phyloP scores from a whole-genome alignment of 2,797 vertebrate species.

The Neostethus bicornis region DNA sequence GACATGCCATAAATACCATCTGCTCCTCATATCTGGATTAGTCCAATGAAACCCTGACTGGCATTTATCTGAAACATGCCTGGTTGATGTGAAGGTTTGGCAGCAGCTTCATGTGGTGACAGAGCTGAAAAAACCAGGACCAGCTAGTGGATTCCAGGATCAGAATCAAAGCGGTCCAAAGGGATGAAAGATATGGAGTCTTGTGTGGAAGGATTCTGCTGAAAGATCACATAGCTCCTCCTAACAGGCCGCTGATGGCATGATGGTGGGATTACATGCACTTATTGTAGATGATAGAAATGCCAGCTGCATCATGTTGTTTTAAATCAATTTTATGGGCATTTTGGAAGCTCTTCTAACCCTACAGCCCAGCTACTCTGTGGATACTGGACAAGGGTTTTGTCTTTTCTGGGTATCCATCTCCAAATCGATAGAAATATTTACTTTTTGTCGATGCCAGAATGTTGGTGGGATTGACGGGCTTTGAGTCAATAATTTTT shows the following conservation, averaged over 20 bases:
- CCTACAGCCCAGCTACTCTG: too few relatives aligned
- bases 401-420: too few relatives aligned
- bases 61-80: slow-evolving; percentile 68
- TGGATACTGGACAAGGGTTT: too few relatives aligned
- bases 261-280: slow-evolving; percentile 10
- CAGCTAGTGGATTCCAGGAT: slow-evolving; percentile 62
- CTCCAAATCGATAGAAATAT: too few relatives aligned
- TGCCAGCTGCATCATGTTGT: too few relatives aligned
- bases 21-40: slow-evolving; percentile 59
- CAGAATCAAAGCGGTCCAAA: slow-evolving; percentile 53
- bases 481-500: too few relatives aligned
- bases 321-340: not conserved
- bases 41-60: slow-evolving; percentile 43
- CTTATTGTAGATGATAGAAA: not conserved
- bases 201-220: slow-evolving; percentile 45
- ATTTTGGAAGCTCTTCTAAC: too few relatives aligned
- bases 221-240: slow-evolving; percentile 61
- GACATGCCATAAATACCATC: slow-evolving; percentile 73
- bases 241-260: slow-evolving; percentile 50
- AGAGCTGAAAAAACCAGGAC: slow-evolving; percentile 41
- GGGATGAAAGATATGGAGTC: slow-evolving; percentile 63
- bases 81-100: slow-evolving; percentile 46
- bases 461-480: too few relatives aligned
- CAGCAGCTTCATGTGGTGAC: slow-evolving; percentile 43
- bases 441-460: too few relatives aligned